These are phyloP conservation scores for Dallia pectoralis DNA, from an alignment of 2,797 vertebrate species.

Conservation along the genomic window DNA sequence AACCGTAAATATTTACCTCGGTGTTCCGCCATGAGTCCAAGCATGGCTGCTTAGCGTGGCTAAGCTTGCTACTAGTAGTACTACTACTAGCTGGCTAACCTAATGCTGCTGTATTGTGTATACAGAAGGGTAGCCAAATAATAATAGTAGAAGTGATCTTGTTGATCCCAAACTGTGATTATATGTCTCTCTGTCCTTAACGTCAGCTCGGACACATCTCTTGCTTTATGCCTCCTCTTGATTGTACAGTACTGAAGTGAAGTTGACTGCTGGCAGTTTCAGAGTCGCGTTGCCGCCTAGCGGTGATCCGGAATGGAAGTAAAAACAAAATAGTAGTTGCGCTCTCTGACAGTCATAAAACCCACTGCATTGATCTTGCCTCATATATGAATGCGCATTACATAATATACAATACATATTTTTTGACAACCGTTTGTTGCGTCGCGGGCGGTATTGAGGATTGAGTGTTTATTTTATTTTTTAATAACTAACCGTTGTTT, in stretches of 20 bases:
- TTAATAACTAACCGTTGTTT: neutral
- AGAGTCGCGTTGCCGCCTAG: neutral
- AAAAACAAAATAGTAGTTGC: neutral
- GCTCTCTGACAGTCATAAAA: neutral
- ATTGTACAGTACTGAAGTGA: no score
- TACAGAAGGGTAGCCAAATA: no score
- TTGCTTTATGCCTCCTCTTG: no score
- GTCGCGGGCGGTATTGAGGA: neutral
- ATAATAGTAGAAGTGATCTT: no score
- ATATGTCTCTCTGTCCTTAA: no score
- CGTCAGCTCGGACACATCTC: no score
- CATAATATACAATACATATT: neutral
- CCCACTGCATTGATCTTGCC: neutral
- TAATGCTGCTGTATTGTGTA: no score
- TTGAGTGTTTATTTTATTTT: neutral
- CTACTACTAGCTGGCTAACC: neutral
- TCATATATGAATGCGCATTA: neutral
- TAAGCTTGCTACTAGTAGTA: conserved; percentile 44
- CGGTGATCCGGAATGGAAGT: neutral
- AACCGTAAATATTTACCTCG: conserved; percentile 67
- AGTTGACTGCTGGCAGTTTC: neutral
- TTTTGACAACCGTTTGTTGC: neutral
- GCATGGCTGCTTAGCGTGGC: conserved; percentile 80
- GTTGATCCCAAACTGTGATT: no score
- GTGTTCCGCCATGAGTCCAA: conserved; percentile 85